Base-by-base conservation (phyloP, 2,888 invertebrate genomes). In the Chrysolina haemoptera region DNA sequence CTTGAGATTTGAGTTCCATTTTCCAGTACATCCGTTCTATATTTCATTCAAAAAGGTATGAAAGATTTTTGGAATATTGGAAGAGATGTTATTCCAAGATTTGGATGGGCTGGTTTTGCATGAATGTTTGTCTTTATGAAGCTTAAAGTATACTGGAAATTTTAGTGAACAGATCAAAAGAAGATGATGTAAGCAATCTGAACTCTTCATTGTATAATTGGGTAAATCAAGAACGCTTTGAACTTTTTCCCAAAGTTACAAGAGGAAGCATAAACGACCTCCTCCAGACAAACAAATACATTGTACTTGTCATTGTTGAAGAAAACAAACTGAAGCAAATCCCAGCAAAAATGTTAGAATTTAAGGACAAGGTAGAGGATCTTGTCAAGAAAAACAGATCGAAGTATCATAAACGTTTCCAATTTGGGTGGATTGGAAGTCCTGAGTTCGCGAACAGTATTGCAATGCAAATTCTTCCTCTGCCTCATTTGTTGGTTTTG, bases 341-440 rank as follows among this genome's bases (percentile, higher is more conserved):
- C 67, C 90, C 95, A 9, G 90, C 92, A 68, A 94, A 95, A 82
- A 96, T 96, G 91, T 85, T 92, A 78, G 94, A 95, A 85, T 87
- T 87, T 78, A 92, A 93, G 81, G 94, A 95, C 84, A 95, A 96
- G 94, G 91, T 96, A 8, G 94, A 96, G 46, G 55, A 70, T 67
- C 41, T 74, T 67, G 78, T 69, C 12, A 78, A 71, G 4, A 91
- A 90, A 77, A 92, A 94, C 85, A 92, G 95, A 74, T 91, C 93
- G 46, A 93, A 94, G 79, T 95, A 95, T 82, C 96, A 96, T 84
- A 91, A 92, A 87, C 88, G 91, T 80, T 96, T 87, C 66, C 98
- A 98, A 88, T 99, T 99, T 89, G 97, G 98, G 46, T 99, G 98
- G 98, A 93, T 96, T 87, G 96, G 95, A 0, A 94, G 93, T 78